phyloP scores from a whole-genome alignment of 1,140 invertebrate species.

The Caenorhabditis tropicalis region DNA sequence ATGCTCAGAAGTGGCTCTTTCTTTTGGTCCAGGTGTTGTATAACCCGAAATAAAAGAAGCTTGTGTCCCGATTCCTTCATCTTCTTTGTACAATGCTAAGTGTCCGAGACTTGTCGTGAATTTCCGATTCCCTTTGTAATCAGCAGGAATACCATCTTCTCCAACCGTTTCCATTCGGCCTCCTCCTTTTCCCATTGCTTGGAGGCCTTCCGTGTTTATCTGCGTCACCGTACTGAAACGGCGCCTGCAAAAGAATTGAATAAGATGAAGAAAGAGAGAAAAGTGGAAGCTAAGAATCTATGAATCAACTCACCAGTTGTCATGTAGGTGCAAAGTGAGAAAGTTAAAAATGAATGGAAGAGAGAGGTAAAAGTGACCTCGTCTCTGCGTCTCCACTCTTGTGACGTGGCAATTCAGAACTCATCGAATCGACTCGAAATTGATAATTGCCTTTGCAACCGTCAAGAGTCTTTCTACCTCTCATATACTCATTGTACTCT shows the following conservation, averaged over 20 bases:
- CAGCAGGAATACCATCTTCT: conserved; percentile 36
- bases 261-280: not conserved
- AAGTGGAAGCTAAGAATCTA: not conserved
- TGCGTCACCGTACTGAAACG: conserved; percentile 53
- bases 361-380: not conserved
- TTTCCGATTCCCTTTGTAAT: conserved; percentile 44
- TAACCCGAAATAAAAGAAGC: conserved; percentile 66
- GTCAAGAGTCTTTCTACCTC: not conserved
- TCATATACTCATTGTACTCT: not conserved
- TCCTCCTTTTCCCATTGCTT: conserved; percentile 32
- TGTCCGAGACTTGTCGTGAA: conserved; percentile 33
- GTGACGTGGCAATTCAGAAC: conserved; percentile 41
- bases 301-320: conserved; percentile 33
- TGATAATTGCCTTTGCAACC: conserved; percentile 31
- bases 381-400: conserved; percentile 25
- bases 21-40: conserved; percentile 69
- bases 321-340: conserved; percentile 39
- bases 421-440: conserved; percentile 43
- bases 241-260: conserved; percentile 19
- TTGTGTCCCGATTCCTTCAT: conserved; percentile 35
- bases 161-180: conserved; percentile 39
- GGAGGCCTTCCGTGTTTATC: conserved; percentile 47
- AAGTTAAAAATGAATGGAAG: not conserved
- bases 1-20: conserved; percentile 68
- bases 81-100: conserved; percentile 24